Conservation (phyloP, 1,140 invertebrate genomes). For the Maconellicoccus hirsutus region DNA sequence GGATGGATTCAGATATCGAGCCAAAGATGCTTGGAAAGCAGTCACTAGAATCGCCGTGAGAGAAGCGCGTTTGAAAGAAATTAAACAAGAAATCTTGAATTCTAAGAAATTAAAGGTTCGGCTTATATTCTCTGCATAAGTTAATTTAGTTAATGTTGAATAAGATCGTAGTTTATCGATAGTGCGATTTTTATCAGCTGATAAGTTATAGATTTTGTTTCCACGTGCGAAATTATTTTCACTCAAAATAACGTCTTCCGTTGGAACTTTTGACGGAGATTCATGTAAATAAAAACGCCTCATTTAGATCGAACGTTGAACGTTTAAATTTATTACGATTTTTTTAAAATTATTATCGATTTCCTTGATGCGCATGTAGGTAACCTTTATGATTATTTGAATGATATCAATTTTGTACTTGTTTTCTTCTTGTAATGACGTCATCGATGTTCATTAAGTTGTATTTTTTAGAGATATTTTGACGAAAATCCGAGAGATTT, state of each 20-base stretch:
- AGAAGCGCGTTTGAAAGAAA: constrained; percentile 90
- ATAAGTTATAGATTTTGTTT: no score
- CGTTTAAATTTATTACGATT: no score
- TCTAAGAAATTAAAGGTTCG: constrained; percentile 79
- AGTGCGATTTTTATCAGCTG: no score
- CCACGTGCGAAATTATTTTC: no score
- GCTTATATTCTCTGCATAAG: not conserved
- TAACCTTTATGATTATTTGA: not conserved
- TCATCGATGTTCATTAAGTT: not conserved
- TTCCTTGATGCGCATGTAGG: not conserved
- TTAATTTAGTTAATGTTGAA: not conserved
- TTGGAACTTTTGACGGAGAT: no score
- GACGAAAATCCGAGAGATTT: constrained; percentile 88
- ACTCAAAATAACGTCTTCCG: no score
- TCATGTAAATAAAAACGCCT: no score
- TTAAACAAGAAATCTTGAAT: constrained; percentile 85
- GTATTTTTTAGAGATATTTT: constrained; percentile 62
- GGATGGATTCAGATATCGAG: constrained; percentile 88
- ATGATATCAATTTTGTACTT: no score
- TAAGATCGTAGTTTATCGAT: no score
- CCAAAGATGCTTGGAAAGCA: constrained; percentile 85
- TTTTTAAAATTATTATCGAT: no score
- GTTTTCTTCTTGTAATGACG: no score
- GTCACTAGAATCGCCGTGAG: constrained; percentile 84
- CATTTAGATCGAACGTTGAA: no score